Evolutionary conservation across 53 echinoderm and acorn worm species (phyloP), one percentile per base, ranked within the genome.

Genomic region (Crossaster papposus): DNA sequence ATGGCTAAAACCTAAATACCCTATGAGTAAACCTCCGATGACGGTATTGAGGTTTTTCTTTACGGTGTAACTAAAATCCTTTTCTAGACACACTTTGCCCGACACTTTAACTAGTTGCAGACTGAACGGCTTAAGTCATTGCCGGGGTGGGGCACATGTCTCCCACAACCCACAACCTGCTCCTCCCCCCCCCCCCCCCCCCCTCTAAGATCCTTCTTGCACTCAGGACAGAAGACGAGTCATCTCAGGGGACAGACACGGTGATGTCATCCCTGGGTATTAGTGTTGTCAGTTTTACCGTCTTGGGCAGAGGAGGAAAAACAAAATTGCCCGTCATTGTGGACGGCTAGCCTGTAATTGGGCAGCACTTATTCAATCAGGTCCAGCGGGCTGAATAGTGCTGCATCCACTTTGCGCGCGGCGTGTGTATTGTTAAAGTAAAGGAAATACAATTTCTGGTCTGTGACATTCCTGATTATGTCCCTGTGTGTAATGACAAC

Each of bases 1-100:
- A 44, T 7, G 44, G 44, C 5, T 9, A 44, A 44, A 44, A 44
- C 44, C 44, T 7, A 9, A 44, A 68, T 11, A 64, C 58, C 58
- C 58, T 68, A 51, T 78, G 79, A 78, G 79, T 78, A 78, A 74
- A 35, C 13, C 75, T 74, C 75, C 12, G 75, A 34, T 34, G 35
- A 74, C 36, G 28, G 8, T 74, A 36, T 74, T 74, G 17, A 20
- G 75, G 75, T 7, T 44, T 44, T 34, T 74, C n/a, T n/a, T 71
- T 18, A 26, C 68, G 3, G n/a, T 28, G 68, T 26, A n/a, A 28
- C n/a, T 7, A 73, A 29, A 26, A 23, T 30, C 30, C 26, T 35
- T 35, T 5, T 34, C 33, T 20, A 32, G 34, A 73, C 36, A 34
- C 35, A 30, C 74, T 73, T 23, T 34, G 17, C 18, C 74, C 1